Evolutionary conservation across 1,140 invertebrate species (phyloP).

Genomic region (Acromyrmex charruanus): DNA sequence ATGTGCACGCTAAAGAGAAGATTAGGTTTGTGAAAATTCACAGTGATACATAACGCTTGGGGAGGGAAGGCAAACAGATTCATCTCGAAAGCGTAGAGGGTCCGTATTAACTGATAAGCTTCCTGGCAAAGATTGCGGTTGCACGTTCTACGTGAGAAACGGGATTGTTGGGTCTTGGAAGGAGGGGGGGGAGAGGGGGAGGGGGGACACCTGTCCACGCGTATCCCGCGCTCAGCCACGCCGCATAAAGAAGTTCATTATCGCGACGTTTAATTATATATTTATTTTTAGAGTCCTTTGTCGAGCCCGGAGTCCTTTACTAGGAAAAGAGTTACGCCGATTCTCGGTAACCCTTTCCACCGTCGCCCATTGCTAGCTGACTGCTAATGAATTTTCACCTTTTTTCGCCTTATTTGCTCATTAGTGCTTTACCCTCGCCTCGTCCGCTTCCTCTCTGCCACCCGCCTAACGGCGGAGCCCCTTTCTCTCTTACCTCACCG

Average conservation of each 20-base stretch:
- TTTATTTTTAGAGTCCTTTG: slow-evolving; percentile 85
- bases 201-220: slow-evolving; percentile 32
- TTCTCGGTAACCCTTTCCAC: slow-evolving; percentile 80
- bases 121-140: slow-evolving; percentile 12
- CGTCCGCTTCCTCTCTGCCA: slow-evolving; percentile 59
- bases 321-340: slow-evolving; percentile 83
- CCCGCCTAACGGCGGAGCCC: slow-evolving; percentile 54
- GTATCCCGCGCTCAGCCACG: slow-evolving; percentile 50
- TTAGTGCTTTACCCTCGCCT: slow-evolving; percentile 81
- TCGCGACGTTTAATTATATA: slow-evolving; percentile 85
- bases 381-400: slow-evolving; percentile 85
- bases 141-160: slow-evolving; percentile 15
- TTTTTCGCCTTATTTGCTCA: slow-evolving; percentile 84
- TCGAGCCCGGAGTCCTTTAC: slow-evolving; percentile 78
- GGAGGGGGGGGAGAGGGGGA: not conserved
- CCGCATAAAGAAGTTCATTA: slow-evolving; percentile 84
- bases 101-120: slow-evolving; percentile 20
- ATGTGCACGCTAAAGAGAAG: not conserved
- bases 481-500: not conserved
- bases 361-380: slow-evolving; percentile 78
- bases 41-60: not conserved
- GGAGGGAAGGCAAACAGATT: not conserved
- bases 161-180: slow-evolving; percentile 33
- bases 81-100: not conserved
- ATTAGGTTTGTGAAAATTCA: not conserved